A percentile compares a stretch with the other conserved stretches of the same genome.
Conservation (phyloP, 2,888 invertebrate species). For the Watsonalla binaria region DNA sequence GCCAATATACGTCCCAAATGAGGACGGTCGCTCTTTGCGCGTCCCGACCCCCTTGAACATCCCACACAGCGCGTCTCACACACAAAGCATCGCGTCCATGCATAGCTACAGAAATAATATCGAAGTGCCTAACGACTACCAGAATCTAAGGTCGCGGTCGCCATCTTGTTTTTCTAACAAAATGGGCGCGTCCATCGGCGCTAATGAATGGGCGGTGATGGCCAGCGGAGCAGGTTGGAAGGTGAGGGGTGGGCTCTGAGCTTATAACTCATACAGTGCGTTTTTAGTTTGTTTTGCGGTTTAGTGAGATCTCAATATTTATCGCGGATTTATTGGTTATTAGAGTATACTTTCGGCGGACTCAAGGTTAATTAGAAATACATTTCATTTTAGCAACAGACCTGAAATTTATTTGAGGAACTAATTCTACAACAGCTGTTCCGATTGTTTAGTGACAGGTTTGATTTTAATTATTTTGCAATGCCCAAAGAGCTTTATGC, state of each 20-base stretch:
- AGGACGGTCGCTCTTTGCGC: slow-evolving; percentile 56
- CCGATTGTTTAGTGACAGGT: no score
- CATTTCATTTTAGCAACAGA: no score
- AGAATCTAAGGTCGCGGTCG: slow-evolving; percentile 72
- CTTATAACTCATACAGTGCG: slow-evolving; percentile 44
- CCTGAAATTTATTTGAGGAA: no score
- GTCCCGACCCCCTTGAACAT: slow-evolving; percentile 65
- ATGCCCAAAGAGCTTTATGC: no score
- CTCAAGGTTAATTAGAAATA: neutral
- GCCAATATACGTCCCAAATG: slow-evolving; percentile 70
- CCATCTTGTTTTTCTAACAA: slow-evolving; percentile 77
- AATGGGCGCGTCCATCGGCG: slow-evolving; percentile 72
- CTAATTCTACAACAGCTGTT: no score
- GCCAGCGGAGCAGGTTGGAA: slow-evolving; percentile 70
- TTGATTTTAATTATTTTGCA: no score
- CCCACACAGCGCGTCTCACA: slow-evolving; percentile 70
- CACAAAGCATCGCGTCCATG: slow-evolving; percentile 75
- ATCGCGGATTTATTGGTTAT: neutral
- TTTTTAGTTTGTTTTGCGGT: slow-evolving; percentile 33
- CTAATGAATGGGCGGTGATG: slow-evolving; percentile 72
- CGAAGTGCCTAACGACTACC: slow-evolving; percentile 72
- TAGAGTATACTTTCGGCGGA: neutral
- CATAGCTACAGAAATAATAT: slow-evolving; percentile 75
- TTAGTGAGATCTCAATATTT: slow-evolving; percentile 60
- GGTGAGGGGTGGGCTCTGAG: slow-evolving; percentile 73